These are phyloP conservation scores for Chaetura pelagica DNA, from an alignment of 2,113 vertebrate genomes.

Conservation along the genomic window DNA sequence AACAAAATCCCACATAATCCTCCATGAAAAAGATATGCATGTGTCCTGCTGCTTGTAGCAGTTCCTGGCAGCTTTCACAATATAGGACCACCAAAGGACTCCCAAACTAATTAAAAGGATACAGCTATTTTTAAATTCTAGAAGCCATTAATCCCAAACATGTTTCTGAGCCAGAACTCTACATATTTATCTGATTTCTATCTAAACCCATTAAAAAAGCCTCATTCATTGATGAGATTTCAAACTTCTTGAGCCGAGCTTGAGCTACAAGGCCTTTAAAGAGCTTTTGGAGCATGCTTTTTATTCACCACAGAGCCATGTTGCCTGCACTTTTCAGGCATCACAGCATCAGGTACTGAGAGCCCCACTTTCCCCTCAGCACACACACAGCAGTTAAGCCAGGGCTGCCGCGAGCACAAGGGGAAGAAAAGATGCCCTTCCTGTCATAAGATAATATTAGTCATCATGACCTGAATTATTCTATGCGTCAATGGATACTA, in stretches of 20 bases:
- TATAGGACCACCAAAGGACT: not conserved
- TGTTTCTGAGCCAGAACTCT: constrained; percentile 9
- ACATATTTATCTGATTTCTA: constrained; percentile 32
- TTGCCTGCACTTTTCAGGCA: not conserved
- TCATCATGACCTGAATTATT: not conserved
- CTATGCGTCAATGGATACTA: not conserved
- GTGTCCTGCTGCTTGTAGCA: not conserved
- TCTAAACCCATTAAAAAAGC: not conserved
- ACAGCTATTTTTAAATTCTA: not conserved
- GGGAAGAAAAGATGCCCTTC: not conserved
- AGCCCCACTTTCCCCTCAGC: not conserved
- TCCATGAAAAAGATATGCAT: not conserved
- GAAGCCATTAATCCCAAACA: not conserved
- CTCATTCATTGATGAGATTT: not conserved
- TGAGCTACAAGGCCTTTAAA: not conserved
- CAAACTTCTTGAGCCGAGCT: not conserved
- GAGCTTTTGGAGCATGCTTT: not conserved
- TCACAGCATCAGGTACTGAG: not conserved
- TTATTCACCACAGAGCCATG: not conserved
- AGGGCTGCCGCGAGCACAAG: fast-evolving
- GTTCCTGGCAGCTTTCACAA: not conserved
- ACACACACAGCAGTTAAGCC: fast-evolving
- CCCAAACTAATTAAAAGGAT: constrained; percentile 8
- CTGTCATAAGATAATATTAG: not conserved
- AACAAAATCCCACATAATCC: not conserved